Percentiles rank a stretch among this genome's conserved stretches.
Evolutionary conservation across 2,797 vertebrate genomes (phyloP).

Genomic region (Lepus oiostolus): DNA sequence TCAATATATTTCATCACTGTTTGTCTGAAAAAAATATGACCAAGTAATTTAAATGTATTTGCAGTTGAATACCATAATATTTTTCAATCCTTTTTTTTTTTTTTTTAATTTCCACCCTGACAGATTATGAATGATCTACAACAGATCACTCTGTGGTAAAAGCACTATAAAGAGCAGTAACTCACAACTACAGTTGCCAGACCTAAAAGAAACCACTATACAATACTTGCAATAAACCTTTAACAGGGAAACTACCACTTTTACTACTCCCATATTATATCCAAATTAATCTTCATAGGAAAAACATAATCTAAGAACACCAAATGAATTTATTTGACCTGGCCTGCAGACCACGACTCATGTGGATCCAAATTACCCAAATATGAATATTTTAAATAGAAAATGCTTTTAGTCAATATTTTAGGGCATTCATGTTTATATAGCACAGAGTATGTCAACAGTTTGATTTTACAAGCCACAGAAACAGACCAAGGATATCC

Average conservation of each 20-base stretch:
- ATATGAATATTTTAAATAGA: conserved; percentile 36
- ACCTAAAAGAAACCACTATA: conserved; percentile 25
- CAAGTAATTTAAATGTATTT: background rate
- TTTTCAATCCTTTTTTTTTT: background rate
- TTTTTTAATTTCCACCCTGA: background rate
- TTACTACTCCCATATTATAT: background rate
- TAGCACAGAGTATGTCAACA: background rate
- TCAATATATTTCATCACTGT: background rate
- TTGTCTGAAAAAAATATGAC: background rate
- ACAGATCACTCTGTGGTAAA: background rate
- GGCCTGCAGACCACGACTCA: background rate
- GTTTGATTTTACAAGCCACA: background rate
- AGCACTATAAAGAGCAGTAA: conserved; percentile 15
- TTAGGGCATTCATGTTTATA: background rate
- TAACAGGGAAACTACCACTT: conserved; percentile 46
- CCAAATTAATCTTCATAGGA: background rate
- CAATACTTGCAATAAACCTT: conserved; percentile 28
- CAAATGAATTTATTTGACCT: background rate
- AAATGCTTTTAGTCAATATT: background rate
- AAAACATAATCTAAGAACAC: background rate
- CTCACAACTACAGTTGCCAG: conserved; percentile 11
- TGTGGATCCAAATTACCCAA: background rate
- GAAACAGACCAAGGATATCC: background rate
- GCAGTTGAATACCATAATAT: background rate
- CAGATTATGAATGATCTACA: conserved; percentile 11